phyloP scores from a whole-genome alignment of 2,797 vertebrate species.

The Lagocephalus sceleratus region DNA sequence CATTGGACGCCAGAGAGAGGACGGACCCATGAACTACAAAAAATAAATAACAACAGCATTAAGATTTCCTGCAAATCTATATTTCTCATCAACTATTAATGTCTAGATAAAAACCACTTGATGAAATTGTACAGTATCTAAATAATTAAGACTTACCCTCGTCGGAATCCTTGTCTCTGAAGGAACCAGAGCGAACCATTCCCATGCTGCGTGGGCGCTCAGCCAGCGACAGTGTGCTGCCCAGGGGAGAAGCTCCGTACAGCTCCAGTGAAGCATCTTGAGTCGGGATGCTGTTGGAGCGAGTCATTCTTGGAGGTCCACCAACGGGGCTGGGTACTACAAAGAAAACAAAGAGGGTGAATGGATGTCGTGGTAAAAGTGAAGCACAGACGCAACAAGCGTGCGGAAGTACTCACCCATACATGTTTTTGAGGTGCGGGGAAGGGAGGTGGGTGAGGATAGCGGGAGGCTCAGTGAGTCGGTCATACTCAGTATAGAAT shows the following conservation, averaged over 20 bases:
- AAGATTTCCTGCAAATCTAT: slow-evolving; percentile 15
- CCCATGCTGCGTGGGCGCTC: slow-evolving; percentile 93
- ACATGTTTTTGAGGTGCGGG: slow-evolving; percentile 78
- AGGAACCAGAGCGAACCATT: slow-evolving; percentile 92
- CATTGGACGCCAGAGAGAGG: slow-evolving; percentile 93
- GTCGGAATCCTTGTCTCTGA: slow-evolving; percentile 86
- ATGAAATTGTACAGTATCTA: too few species aligned
- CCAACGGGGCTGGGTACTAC: slow-evolving; percentile 77
- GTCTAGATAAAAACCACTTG: too few species aligned
- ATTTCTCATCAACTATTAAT: not conserved
- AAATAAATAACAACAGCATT: slow-evolving; percentile 72
- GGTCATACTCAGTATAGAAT: slow-evolving; percentile 78
- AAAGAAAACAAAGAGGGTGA: slow-evolving; percentile 41
- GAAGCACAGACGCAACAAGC: not conserved
- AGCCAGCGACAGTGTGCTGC: slow-evolving; percentile 91
- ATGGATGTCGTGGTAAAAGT: not conserved
- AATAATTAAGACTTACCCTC: slow-evolving; percentile 79
- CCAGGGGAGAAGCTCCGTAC: slow-evolving; percentile 85
- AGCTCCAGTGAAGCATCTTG: slow-evolving; percentile 90
- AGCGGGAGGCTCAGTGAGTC: slow-evolving; percentile 82
- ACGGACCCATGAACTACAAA: slow-evolving; percentile 92
- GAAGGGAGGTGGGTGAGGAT: slow-evolving; percentile 83
- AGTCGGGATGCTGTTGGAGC: slow-evolving; percentile 97
- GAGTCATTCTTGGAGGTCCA: slow-evolving; percentile 87
- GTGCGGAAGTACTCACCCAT: slow-evolving; percentile 76